These are phyloP conservation scores for Zosterops hypoxanthus DNA, from an alignment of 2,113 vertebrate species.

Conservation along the genomic window DNA sequence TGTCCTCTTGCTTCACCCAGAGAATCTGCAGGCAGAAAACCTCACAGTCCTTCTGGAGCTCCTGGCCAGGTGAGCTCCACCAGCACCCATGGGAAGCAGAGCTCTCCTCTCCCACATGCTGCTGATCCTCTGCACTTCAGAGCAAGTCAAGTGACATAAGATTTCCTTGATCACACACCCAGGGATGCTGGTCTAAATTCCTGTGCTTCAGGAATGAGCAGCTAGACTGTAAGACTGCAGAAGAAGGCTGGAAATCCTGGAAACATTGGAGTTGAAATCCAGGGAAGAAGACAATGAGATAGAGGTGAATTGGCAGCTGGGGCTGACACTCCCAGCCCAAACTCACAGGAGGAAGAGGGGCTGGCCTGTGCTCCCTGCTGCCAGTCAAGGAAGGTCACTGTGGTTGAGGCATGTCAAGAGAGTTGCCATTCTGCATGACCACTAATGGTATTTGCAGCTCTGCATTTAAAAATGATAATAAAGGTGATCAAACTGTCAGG, in stretches of 20 bases:
- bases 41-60: not conserved
- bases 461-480: conserved; percentile 31
- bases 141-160: not conserved
- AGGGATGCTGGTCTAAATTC: not conserved
- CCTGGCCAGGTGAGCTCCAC: not conserved
- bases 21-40: not conserved
- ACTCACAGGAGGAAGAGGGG: not conserved
- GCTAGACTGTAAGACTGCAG: not conserved
- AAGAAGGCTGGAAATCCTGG: not conserved
- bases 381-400: not conserved
- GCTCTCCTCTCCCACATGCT: not conserved
- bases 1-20: not conserved
- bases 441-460: conserved; percentile 25
- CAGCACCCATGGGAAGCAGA: not conserved
- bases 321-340: not conserved
- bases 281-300: not conserved
- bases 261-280: not conserved
- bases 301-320: not conserved
- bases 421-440: not conserved
- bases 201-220: not conserved
- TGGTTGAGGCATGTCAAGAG: not conserved
- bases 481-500: conserved; percentile 42
- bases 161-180: not conserved
- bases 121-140: not conserved
- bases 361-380: not conserved